phyloP scores from a whole-genome alignment of 2,797 vertebrate genomes.

The Eidolon dupreanum region DNA sequence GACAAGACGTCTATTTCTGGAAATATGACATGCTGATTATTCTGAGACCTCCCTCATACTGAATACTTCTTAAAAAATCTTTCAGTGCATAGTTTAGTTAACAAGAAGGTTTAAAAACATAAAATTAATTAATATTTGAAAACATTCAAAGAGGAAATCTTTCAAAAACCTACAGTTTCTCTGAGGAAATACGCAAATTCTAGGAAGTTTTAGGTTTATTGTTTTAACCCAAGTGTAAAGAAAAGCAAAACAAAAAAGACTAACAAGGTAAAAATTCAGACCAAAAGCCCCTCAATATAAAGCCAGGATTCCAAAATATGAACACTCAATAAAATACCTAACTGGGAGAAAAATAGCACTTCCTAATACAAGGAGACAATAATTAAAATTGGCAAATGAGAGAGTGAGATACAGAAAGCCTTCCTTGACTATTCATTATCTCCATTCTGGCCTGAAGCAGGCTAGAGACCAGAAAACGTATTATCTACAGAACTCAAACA shows the following conservation, averaged over 20 bases:
- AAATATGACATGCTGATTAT: background rate
- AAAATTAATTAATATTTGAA: background rate
- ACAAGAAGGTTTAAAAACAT: background rate
- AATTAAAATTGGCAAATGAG: background rate
- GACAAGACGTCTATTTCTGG: background rate
- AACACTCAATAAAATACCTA: background rate
- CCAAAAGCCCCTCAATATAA: background rate
- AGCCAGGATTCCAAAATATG: background rate
- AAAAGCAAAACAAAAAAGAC: background rate
- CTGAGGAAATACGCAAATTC: background rate
- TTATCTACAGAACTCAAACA: background rate
- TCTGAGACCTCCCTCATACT: background rate
- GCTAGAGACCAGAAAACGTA: background rate
- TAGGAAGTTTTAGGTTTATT: background rate
- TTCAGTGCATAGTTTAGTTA: background rate
- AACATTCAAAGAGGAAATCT: background rate
- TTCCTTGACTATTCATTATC: background rate
- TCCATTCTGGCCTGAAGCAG: background rate
- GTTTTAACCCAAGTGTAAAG: background rate
- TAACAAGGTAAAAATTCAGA: background rate
- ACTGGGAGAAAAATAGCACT: background rate
- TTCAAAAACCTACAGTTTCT: background rate
- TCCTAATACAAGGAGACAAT: background rate
- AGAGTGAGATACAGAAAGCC: rapidly evolving
- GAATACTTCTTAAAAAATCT: background rate